phyloP scores from a whole-genome alignment of 2,113 vertebrate species.

The Emydocephalus ijimae region DNA sequence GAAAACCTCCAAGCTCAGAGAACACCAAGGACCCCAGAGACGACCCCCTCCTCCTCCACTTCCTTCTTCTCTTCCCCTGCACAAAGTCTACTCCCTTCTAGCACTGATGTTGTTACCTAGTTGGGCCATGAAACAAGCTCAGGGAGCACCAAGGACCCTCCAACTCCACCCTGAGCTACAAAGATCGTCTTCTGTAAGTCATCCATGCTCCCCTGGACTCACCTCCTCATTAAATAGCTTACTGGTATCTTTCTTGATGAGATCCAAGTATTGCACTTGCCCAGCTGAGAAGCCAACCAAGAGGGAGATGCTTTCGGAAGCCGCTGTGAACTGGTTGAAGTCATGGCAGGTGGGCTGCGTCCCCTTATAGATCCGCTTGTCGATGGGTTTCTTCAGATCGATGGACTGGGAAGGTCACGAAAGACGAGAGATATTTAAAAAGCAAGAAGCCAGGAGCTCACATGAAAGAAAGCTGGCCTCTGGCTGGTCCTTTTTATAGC shows the following conservation, averaged over 20 bases:
- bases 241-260: slow-evolving; percentile 89
- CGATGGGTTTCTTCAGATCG: slow-evolving; percentile 90
- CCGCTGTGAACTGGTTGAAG: slow-evolving; percentile 90
- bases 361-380: slow-evolving; percentile 91
- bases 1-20: no score
- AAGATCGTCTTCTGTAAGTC: neutral
- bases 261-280: slow-evolving; percentile 89
- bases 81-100: no score
- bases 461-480: neutral
- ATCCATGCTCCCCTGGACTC: neutral
- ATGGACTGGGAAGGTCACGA: slow-evolving; percentile 71
- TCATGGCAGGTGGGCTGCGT: slow-evolving; percentile 91
- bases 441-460: neutral
- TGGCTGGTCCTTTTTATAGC: neutral
- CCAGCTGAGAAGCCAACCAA: slow-evolving; percentile 89
- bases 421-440: neutral
- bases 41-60: no score
- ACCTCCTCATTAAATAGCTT: slow-evolving; percentile 94
- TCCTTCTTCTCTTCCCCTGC: no score
- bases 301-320: slow-evolving; percentile 81
- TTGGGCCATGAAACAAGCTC: no score
- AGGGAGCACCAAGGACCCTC: no score
- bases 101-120: no score
- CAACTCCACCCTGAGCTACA: no score
- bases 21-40: no score